Percentiles rank a stretch among this genome's conserved stretches.
phyloP scores from a whole-genome alignment of 2,888 invertebrate species.

The Camponotus fellah region DNA sequence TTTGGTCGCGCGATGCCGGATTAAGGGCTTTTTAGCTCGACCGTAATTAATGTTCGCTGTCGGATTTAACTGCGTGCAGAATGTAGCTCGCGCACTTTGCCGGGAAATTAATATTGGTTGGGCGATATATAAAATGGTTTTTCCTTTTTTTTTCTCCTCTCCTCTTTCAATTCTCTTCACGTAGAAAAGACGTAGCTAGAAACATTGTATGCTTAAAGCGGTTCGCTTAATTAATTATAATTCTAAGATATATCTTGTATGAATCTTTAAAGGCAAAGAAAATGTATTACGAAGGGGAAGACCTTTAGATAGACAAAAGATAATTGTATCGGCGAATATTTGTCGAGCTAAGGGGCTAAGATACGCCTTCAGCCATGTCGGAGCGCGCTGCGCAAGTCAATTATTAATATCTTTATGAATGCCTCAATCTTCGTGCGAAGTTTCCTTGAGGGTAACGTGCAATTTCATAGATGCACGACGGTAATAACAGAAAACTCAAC shows the following conservation, averaged over 20 bases:
- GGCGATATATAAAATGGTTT: background rate
- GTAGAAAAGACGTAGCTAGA: too few species aligned
- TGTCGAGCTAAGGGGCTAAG: slow-evolving; percentile 4
- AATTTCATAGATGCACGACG: slow-evolving; percentile 55
- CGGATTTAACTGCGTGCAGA: slow-evolving; percentile 31
- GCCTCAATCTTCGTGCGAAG: slow-evolving; percentile 53
- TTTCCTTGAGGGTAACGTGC: slow-evolving; percentile 52
- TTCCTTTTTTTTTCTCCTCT: background rate
- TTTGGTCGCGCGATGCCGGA: slow-evolving; percentile 42
- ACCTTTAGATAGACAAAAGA: slow-evolving; percentile 24
- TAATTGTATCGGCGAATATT: slow-evolving; percentile 37
- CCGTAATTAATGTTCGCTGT: slow-evolving; percentile 43
- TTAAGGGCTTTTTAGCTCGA: slow-evolving; percentile 51
- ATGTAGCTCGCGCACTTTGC: background rate
- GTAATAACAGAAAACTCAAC: slow-evolving; percentile 56
- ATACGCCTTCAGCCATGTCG: slow-evolving; percentile 27
- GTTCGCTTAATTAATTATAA: slow-evolving; percentile 6
- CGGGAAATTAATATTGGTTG: slow-evolving; percentile 23
- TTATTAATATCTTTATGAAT: slow-evolving; percentile 57
- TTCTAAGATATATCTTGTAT: background rate
- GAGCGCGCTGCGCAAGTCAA: slow-evolving; percentile 29
- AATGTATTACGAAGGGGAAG: background rate
- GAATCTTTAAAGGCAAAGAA: background rate
- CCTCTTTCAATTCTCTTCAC: background rate
- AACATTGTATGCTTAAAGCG: background rate